phyloP scores from a whole-genome alignment of 2,113 vertebrate species.

The Dicrurus megarhynchus region DNA sequence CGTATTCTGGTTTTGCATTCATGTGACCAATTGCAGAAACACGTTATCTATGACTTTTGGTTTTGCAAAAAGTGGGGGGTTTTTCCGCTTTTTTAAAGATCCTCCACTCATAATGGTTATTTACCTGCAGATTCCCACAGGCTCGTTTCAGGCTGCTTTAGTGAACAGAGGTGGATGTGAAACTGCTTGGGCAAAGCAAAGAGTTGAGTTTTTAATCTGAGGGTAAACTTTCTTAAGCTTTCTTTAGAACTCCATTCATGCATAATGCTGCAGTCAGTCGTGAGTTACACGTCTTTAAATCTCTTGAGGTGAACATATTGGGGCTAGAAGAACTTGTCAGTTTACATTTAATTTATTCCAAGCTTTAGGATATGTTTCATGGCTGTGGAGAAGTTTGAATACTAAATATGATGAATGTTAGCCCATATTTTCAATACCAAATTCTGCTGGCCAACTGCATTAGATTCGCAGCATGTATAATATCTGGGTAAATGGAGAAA shows the following conservation, averaged over 20 bases:
- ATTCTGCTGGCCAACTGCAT: neutral
- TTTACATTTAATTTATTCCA: constrained; percentile 44
- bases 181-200: neutral
- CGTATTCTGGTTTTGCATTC: neutral
- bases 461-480: neutral
- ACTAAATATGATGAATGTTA: neutral
- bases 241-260: neutral
- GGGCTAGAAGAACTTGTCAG: constrained; percentile 21
- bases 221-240: constrained; percentile 1
- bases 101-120: neutral
- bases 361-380: neutral
- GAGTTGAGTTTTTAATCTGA: neutral
- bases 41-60: neutral
- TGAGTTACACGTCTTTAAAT: neutral
- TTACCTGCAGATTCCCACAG: neutral
- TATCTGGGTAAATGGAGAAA: neutral
- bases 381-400: neutral
- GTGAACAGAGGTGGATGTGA: neutral
- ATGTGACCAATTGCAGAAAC: neutral
- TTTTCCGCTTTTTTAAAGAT: neutral
- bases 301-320: constrained; percentile 1
- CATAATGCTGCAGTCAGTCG: constrained; percentile 8
- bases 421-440: neutral
- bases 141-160: neutral
- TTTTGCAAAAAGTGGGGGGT: rapidly evolving